Percentiles rank a stretch among this genome's conserved stretches.
These are phyloP conservation scores for Lonchura striata DNA, from an alignment of 2,113 vertebrate species.

Conservation along the genomic window DNA sequence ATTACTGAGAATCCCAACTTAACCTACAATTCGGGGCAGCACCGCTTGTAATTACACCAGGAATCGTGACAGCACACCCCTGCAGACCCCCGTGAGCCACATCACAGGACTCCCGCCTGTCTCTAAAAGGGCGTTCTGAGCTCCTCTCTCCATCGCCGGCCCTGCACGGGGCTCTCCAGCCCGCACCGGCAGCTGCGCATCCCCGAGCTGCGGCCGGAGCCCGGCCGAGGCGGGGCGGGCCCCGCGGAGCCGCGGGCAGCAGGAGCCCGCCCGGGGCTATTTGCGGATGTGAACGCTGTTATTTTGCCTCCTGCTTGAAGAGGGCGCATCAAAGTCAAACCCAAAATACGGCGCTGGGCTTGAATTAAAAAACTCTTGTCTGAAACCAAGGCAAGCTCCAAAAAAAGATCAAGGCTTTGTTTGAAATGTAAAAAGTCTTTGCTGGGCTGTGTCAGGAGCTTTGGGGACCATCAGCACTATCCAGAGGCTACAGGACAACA, in stretches of 20 bases:
- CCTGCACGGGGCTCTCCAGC: background rate
- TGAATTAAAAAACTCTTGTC: slow-evolving; percentile 64
- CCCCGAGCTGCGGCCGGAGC: background rate
- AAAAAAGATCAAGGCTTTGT: slow-evolving; percentile 62
- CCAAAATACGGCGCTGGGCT: slow-evolving; percentile 43
- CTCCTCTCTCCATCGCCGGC: background rate
- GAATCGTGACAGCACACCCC: fast-evolving
- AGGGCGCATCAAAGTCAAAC: slow-evolving; percentile 62
- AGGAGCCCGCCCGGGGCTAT: slow-evolving; percentile 35
- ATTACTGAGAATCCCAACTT: fast-evolving
- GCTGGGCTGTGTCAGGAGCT: slow-evolving; percentile 10
- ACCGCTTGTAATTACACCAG: fast-evolving
- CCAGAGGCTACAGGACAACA: slow-evolving; percentile 8
- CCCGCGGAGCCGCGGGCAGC: background rate
- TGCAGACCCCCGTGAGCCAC: fast-evolving
- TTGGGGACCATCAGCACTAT: background rate
- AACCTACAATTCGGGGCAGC: background rate
- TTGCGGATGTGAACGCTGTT: slow-evolving; percentile 59
- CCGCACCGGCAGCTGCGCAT: fast-evolving
- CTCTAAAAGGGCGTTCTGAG: background rate
- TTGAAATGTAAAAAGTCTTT: slow-evolving; percentile 45
- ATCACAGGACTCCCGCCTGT: fast-evolving
- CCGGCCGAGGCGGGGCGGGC: background rate
- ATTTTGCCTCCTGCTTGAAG: slow-evolving; percentile 64
- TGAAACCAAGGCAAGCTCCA: slow-evolving; percentile 53